Evolutionary conservation across 2,113 vertebrate species (phyloP), one percentile per base, ranked within the genome.

Genomic region (Pollachius pollachius): DNA sequence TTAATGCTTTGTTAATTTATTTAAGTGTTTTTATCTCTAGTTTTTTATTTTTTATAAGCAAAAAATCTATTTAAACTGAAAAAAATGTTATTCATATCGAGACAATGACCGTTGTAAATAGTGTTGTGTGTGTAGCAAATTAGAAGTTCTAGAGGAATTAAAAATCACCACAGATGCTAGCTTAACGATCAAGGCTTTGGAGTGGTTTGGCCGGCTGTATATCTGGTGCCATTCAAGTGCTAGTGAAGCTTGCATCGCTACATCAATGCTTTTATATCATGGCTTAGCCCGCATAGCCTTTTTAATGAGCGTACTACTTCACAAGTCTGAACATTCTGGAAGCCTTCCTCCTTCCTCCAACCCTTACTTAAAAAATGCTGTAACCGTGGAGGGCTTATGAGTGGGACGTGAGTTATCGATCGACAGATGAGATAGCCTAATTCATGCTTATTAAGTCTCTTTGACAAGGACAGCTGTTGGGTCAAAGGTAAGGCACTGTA

Each of bases 1-100:
- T 93, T 93, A 92, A 62, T 48, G 75, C 82, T 79, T 79, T 88
- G 75, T 86, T 89, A 88, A 90, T 91, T 91, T 89, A 88, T 91
- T 88, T 86, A 82, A 82, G 80, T 87, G 77, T 84, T 89, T 89
- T 86, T 81, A 75, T 86, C 77, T 77, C 62, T 13, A 78, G 69
- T 82, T 85, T 84, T 84, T 80, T 65, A 85, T 87, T 91, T 87
- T 90, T 88, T 90, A 85, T 82, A 88, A 84, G 82, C 77, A n/a
- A 17, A 76, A 85, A 88, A 84, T 86, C 27, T 89, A 89, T 92
- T 89, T 89, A 90, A 89, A 89, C 84, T 78, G 52, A 78, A 74
- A 84, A 64, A 79, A 58, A 57, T 82, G 78, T 5, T 57, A 72
- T 83, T 84, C 80, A 81, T 88, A 91, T 90, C 83, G 85, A 82